Evolutionary conservation across 2,113 vertebrate species (phyloP).

Genomic region (Neofelis nebulosa): DNA sequence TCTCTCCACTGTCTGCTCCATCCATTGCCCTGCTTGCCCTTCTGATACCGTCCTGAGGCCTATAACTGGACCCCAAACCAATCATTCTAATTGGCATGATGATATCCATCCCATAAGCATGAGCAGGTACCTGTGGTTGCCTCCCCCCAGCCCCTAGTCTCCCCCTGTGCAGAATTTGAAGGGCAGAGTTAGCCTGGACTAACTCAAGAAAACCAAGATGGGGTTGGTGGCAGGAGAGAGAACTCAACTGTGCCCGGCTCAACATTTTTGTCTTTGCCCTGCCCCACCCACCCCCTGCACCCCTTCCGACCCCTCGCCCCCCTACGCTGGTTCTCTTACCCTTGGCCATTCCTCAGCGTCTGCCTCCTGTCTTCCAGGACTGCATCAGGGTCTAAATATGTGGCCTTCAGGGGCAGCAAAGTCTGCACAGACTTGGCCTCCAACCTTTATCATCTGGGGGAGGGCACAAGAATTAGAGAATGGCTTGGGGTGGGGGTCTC

Average conservation of each 20-base stretch:
- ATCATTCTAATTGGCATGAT: neutral
- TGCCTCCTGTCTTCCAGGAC: neutral
- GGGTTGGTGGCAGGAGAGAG: neutral
- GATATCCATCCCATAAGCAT: neutral
- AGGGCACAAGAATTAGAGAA: neutral
- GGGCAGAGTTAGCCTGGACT: neutral
- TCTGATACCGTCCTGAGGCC: neutral
- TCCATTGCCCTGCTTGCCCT: neutral
- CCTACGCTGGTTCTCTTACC: neutral
- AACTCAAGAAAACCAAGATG: neutral
- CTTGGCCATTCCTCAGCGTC: neutral
- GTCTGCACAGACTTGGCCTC: neutral
- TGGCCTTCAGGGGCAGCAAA: neutral
- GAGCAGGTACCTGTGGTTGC: neutral
- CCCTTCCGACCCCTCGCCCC: neutral
- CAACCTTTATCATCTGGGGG: neutral
- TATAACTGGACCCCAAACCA: neutral
- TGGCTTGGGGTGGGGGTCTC: neutral
- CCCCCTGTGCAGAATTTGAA: neutral
- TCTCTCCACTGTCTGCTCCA: neutral
- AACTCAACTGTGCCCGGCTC: neutral
- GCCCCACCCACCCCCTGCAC: neutral
- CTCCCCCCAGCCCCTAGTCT: neutral
- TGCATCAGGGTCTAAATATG: neutral
- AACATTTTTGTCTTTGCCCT: neutral